Conservation (phyloP, 1,140 invertebrate genomes). For the Nasonia longicornis region DNA sequence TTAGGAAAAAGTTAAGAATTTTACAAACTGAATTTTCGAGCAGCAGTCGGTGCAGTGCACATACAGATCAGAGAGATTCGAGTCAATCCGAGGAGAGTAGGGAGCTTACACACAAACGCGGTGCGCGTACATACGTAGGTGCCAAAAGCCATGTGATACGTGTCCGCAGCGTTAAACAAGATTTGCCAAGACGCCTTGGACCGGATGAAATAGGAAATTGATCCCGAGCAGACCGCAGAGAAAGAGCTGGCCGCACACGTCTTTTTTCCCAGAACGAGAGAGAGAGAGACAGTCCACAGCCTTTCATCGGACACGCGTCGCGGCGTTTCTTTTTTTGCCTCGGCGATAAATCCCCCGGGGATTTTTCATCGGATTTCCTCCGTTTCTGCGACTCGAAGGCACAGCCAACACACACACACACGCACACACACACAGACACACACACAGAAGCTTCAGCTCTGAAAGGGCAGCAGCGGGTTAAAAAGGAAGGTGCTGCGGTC, state of each 20-base stretch:
- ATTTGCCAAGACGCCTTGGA: slow-evolving; percentile 29
- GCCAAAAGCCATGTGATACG: neutral
- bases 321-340: neutral
- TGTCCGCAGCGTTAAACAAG: slow-evolving; percentile 15
- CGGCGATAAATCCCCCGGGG: slow-evolving; percentile 36
- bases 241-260: neutral
- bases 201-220: slow-evolving; percentile 41
- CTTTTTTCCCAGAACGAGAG: neutral
- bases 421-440: too few species aligned
- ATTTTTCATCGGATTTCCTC: slow-evolving; percentile 44
- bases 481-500: neutral
- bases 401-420: neutral
- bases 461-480: neutral
- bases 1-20: slow-evolving; percentile 27
- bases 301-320: slow-evolving; percentile 12
- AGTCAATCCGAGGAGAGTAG: too few species aligned
- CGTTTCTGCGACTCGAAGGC: neutral
- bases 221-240: slow-evolving; percentile 34
- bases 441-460: neutral
- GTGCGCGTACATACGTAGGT: too few species aligned
- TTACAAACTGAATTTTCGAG: neutral
- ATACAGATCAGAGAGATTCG: too few species aligned
- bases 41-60: too few species aligned
- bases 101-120: too few species aligned
- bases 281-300: neutral